A percentile compares a stretch with the other conserved stretches of the same genome.
Evolutionary conservation across 2,113 vertebrate genomes (phyloP).

Genomic region (Atlantisia rogersi): DNA sequence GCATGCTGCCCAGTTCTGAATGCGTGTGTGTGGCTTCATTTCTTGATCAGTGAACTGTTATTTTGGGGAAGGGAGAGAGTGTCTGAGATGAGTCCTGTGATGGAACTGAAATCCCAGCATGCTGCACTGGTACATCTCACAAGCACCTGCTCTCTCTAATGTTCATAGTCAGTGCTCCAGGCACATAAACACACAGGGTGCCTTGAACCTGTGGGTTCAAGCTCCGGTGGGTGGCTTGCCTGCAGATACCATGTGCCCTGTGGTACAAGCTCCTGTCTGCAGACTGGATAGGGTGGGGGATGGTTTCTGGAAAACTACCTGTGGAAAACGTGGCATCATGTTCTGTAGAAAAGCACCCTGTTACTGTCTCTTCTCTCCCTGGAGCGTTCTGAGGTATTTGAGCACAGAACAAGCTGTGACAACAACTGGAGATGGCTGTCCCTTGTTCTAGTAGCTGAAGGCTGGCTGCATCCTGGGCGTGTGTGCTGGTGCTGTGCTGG

Average conservation of each 20-base stretch:
- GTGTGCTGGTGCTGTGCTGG: background rate
- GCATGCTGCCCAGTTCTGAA: background rate
- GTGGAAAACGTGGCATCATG: background rate
- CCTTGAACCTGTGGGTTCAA: background rate
- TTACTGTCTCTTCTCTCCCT: background rate
- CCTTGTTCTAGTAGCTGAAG: background rate
- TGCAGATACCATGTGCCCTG: accelerated
- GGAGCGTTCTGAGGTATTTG: background rate
- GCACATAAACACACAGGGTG: accelerated
- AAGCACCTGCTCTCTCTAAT: background rate
- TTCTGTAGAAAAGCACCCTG: background rate
- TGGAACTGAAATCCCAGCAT: background rate
- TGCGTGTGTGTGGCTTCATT: background rate
- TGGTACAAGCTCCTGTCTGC: background rate
- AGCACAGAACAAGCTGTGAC: background rate
- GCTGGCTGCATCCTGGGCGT: background rate
- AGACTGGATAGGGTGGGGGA: background rate
- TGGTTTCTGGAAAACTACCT: background rate
- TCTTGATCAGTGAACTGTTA: accelerated
- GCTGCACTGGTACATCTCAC: background rate
- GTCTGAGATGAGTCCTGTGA: background rate
- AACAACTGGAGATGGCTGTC: background rate
- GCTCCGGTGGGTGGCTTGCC: background rate
- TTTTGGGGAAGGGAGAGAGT: background rate
- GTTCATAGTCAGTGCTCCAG: background rate